These are phyloP conservation scores for Eupithecia centaureata DNA, from an alignment of 2,888 invertebrate genomes.

Conservation along the genomic window DNA sequence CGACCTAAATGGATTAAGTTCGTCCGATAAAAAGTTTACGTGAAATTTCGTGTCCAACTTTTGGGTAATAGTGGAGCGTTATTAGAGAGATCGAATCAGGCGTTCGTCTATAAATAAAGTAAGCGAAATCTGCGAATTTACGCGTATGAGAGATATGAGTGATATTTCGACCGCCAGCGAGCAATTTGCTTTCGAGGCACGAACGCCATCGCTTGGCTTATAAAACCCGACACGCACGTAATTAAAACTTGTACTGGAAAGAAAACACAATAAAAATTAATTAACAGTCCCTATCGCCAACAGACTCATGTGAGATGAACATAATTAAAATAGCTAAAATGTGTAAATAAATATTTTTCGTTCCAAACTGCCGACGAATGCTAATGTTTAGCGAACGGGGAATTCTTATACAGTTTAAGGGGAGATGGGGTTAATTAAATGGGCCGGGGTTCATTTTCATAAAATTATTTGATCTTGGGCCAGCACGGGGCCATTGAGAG, in stretches of 20 bases:
- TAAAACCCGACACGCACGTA: conserved; percentile 65
- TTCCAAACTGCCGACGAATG: conserved; percentile 78
- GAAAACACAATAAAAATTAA: conserved; percentile 74
- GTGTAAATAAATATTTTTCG: conserved; percentile 73
- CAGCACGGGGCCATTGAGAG: conserved; percentile 66
- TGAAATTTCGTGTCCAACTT: conserved; percentile 42
- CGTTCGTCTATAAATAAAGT: conserved; percentile 59
- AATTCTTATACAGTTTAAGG: conserved; percentile 80
- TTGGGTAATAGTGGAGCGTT: conserved; percentile 31
- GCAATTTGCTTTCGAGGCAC: conserved; percentile 64
- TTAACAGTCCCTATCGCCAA: conserved; percentile 64
- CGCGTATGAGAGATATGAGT: conserved; percentile 56
- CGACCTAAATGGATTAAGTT: conserved; percentile 63
- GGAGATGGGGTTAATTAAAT: conserved; percentile 82
- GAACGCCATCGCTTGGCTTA: conserved; percentile 49
- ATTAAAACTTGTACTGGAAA: conserved; percentile 77
- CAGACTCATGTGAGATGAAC: conserved; percentile 64
- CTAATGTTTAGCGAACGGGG: conserved; percentile 78
- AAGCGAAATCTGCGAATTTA: conserved; percentile 60
- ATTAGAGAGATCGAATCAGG: conserved; percentile 45
- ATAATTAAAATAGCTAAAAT: conserved; percentile 63
- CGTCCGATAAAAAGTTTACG: conserved; percentile 49
- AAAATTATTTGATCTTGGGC: conserved; percentile 80
- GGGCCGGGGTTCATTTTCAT: conserved; percentile 78
- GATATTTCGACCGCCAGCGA: conserved; percentile 69